These are phyloP conservation scores for Chrysomela aeneicollis DNA, from an alignment of 2,888 invertebrate species.

Conservation along the genomic window DNA sequence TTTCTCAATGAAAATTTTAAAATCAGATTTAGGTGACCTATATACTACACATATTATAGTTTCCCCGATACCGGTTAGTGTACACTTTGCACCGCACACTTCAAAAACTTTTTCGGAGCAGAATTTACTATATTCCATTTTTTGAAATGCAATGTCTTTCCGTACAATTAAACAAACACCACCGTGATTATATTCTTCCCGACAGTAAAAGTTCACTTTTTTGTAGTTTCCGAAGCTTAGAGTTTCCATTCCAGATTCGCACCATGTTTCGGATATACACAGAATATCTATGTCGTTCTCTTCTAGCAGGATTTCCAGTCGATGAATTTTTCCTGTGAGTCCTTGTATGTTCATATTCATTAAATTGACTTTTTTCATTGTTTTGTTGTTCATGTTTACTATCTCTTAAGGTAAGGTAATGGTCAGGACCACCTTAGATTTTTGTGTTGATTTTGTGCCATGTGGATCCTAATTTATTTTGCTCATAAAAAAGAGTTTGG, in stretches of 20 bases:
- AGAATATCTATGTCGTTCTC: background rate
- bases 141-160: background rate
- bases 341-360: slow-evolving; percentile 6
- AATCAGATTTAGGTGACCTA: background rate
- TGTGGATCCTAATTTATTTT: slow-evolving; percentile 1
- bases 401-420: background rate
- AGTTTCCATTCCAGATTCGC: background rate
- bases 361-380: background rate
- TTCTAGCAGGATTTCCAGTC: background rate
- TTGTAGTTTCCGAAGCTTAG: background rate
- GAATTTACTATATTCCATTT: background rate
- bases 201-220: background rate
- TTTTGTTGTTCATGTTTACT: background rate
- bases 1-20: background rate
- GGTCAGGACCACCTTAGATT: background rate
- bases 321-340: background rate
- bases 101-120: background rate
- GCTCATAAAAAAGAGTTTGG: slow-evolving; percentile 7
- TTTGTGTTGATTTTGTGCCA: background rate
- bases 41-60: slow-evolving; percentile 2
- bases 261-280: background rate
- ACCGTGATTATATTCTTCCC: background rate
- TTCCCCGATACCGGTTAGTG: background rate
- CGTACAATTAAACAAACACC: background rate
- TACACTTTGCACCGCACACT: background rate